Evolutionary conservation across 2,888 invertebrate genomes (phyloP).

Genomic region (Tinea pellionella): DNA sequence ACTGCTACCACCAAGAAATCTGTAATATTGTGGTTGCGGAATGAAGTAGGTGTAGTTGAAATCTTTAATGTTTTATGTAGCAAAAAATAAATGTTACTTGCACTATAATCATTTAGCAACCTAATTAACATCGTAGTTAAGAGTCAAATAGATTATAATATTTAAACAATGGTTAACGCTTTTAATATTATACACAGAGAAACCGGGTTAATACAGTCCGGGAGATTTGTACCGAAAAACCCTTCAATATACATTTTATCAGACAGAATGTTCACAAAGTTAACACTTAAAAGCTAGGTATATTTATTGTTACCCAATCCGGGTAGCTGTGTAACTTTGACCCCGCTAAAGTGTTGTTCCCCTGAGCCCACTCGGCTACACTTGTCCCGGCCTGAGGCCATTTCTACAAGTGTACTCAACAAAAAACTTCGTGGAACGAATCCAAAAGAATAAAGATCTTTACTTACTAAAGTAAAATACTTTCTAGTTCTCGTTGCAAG

Average conservation of each 20-base stretch:
- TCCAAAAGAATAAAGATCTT: constrained; percentile 3
- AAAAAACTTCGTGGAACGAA: constrained; percentile 17
- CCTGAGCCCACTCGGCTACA: constrained; percentile 21
- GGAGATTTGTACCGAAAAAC: no score
- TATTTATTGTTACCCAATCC: constrained; percentile 5
- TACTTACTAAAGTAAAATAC: not conserved
- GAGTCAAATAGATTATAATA: no score
- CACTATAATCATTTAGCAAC: no score
- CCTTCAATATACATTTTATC: not conserved
- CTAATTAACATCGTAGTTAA: no score
- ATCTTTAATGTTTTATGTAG: no score
- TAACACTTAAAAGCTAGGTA: not conserved
- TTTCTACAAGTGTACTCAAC: constrained; percentile 20
- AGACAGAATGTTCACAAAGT: not conserved
- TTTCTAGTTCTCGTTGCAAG: not conserved
- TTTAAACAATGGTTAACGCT: no score
- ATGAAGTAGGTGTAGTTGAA: no score
- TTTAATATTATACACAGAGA: no score
- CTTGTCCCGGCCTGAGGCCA: constrained; percentile 18
- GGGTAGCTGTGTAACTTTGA: not conserved
- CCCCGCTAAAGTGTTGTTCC: constrained; percentile 18
- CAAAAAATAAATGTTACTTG: no score
- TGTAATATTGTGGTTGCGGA: no score
- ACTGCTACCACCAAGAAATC: no score
- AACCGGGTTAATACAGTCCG: no score